phyloP scores from a whole-genome alignment of 2,888 invertebrate genomes.

The Agriotes lineatus region DNA sequence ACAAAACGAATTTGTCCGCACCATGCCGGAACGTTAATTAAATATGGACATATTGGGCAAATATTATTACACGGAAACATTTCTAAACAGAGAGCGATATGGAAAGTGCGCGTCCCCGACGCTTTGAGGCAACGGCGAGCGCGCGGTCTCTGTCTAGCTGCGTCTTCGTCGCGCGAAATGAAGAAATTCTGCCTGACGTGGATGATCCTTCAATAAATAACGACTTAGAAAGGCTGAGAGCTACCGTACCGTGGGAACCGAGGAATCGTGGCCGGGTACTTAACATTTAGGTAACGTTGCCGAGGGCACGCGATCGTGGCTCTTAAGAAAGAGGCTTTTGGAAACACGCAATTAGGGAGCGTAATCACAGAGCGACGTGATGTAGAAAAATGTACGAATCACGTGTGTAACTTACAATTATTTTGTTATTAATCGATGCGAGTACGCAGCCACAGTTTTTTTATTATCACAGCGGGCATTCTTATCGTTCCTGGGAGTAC shows the following conservation, averaged over 20 bases:
- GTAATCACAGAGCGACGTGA: constrained; percentile 43
- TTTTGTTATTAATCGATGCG: constrained; percentile 38
- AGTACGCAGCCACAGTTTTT: too few species aligned
- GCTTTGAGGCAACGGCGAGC: background rate
- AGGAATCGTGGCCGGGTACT: constrained; percentile 59
- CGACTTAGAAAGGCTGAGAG: constrained; percentile 58
- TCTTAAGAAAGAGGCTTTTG: constrained; percentile 43
- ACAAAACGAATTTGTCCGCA: constrained; percentile 9
- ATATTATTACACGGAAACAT: constrained; percentile 23
- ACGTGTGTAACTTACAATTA: constrained; percentile 40
- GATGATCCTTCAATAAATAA: constrained; percentile 49
- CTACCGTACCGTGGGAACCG: constrained; percentile 62
- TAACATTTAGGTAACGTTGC: constrained; percentile 59
- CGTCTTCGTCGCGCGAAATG: constrained; percentile 4
- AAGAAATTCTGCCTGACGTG: constrained; percentile 40
- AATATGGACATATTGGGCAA: constrained; percentile 23
- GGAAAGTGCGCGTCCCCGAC: constrained; percentile 2
- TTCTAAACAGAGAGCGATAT: constrained; percentile 12
- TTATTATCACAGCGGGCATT: too few species aligned
- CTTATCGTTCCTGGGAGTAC: too few species aligned
- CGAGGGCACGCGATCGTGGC: constrained; percentile 49
- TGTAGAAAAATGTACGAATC: constrained; percentile 37
- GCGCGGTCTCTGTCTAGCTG: background rate
- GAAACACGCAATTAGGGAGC: constrained; percentile 45
- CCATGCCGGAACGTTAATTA: constrained; percentile 16